Evolutionary conservation across 23 tunicate species (phyloP), one percentile per base, ranked within the genome.

Genomic region (Styela plicata): DNA sequence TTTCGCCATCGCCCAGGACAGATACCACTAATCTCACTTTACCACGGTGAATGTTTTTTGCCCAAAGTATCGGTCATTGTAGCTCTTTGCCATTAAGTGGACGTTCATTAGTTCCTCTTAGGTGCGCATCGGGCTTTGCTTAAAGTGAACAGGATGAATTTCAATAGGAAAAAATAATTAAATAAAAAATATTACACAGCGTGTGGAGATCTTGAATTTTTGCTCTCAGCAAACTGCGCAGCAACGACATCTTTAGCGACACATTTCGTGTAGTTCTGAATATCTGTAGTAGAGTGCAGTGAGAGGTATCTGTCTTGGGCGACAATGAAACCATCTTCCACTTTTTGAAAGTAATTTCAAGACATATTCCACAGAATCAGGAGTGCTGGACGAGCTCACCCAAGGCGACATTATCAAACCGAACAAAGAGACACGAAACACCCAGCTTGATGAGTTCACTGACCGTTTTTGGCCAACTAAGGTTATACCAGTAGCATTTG

Each of bases 351-450:
- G 57, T 5, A 44, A 7, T 44, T 44, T 7, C 57, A 44, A 7
- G 13, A 44, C 7, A 44, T 44, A 44, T 44, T 44, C 57, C 57
- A 44, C 57, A 44, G 57, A 44, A 44, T 44, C 57, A 44, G 57
- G 57, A 71, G 77, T 21, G 7, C 23, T 71, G 16, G 34, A 27
- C 16, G 35, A 17, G 26, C 31, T 87, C 52, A 24, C 28, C 22
- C 89, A 90, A 22, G 96, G 89, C 24, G 96, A 90, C 83, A 85
- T 90, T 19, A 33, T 31, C 24, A 33, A 27, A 16, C 66, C 66
- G 3, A 2, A 3, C 66, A 23, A 22, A 29, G 76, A 81, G 7
- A 74, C 68, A 13, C 36, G 83, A 23, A 90, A 90, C 83, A 80
- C 89, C 5, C 74, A 85, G 65, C 68, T 35, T 34, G 83, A 90